phyloP scores from a whole-genome alignment of 2,888 invertebrate genomes.

The Vanessa cardui region DNA sequence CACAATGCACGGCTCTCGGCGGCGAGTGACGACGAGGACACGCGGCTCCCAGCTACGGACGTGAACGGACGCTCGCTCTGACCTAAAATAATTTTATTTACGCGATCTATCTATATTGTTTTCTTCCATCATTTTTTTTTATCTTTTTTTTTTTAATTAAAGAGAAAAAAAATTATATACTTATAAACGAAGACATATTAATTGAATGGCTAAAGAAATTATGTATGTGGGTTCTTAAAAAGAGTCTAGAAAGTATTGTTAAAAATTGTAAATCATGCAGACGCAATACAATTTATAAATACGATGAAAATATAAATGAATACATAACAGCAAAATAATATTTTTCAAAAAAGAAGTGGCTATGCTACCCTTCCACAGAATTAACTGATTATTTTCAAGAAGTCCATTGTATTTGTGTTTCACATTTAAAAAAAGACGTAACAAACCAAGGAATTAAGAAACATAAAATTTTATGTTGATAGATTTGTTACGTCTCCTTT shows the following conservation, averaged over 20 bases:
- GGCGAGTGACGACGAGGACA: no score
- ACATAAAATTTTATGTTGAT: neutral
- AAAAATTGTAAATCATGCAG: neutral
- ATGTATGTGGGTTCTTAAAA: neutral
- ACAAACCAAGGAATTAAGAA: neutral
- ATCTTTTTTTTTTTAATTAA: no score
- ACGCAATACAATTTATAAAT: neutral
- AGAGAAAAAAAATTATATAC: neutral
- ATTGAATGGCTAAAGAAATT: neutral
- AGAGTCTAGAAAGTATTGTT: neutral
- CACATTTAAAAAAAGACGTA: neutral
- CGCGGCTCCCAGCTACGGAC: no score
- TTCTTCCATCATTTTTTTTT: no score
- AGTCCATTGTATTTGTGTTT: neutral
- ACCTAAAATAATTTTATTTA: no score
- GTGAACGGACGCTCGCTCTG: no score
- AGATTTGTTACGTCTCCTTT: neutral
- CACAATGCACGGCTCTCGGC: no score
- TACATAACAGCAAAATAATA: neutral
- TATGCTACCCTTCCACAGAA: conserved; percentile 1
- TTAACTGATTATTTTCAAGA: neutral
- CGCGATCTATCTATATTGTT: no score
- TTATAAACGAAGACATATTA: neutral
- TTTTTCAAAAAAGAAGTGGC: neutral
- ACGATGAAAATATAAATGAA: neutral